Base-by-base conservation (phyloP, 2,888 invertebrate species). In the Eumacrocentrus americanus region DNA sequence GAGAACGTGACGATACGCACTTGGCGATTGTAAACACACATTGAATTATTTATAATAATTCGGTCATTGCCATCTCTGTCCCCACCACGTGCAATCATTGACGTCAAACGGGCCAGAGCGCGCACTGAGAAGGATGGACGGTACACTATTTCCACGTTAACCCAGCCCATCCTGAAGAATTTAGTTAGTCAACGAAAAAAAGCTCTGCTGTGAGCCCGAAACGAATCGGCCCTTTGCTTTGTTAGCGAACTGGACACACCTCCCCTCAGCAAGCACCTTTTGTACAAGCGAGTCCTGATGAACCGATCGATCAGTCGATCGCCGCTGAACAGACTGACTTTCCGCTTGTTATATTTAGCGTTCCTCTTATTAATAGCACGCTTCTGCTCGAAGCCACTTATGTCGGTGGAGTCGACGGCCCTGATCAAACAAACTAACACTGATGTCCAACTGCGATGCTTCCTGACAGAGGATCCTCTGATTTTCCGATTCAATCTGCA, bases 41-140 rank as follows among this genome's bases (percentile, higher is more conserved):
- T 48, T 23, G 35, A 20, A 66, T 64, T 65, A 66, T 69, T 69
- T 64, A 66, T 67, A 69, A 69, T 63, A 66, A 65, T 66, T 67
- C 67, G 66, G 69, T 62, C 64, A 67, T 62, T 67, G 69, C 58
- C 65, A 62, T 61, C 61, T 42, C 52, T 58, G 44, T 38, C 22
- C 35, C 60, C 44, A 42, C 25, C 50, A 14, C 55, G 55, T 44
- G 29, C 42, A 29, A 42, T 44, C 25, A 46, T 50, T 56, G 60
- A 61, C 60, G 58, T 63, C 54, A 60, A 40, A 50, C 29, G n/a
- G 38, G 23, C 4, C 23, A 25, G 16, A 20, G 42, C 16, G 18
- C 42, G 20, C 18, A 35, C 14, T 40, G 4, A 40, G 12, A 11
- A 35, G n/a, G 11, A 42, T 40, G 18, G 16, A 16, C 18, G 3